Percentiles rank a stretch among this genome's conserved stretches.
Conservation (phyloP, 2,888 invertebrate genomes). For the Hirtodrosophila histrioides region DNA sequence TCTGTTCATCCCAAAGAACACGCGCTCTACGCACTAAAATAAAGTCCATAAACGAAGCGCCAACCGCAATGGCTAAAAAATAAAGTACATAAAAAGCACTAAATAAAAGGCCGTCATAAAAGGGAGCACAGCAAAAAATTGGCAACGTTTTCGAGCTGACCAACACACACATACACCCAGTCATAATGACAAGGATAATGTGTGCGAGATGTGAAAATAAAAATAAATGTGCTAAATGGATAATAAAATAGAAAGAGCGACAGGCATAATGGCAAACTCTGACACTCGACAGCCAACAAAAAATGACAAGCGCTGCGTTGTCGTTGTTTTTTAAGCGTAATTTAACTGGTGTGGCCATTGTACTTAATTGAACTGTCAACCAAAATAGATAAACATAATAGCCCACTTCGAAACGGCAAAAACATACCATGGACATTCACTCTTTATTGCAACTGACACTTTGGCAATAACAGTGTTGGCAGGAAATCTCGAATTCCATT, state of each 20-base stretch:
- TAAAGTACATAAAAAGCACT: conserved; percentile 57
- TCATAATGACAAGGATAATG: conserved; percentile 67
- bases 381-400: conserved; percentile 66
- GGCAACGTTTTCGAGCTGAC: conserved; percentile 66
- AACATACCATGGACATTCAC: conserved; percentile 22
- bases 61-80: conserved; percentile 75
- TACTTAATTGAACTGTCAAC: conserved; percentile 77
- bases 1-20: conserved; percentile 23
- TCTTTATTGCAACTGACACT: conserved; percentile 38
- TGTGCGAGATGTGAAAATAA: conserved; percentile 63
- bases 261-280: conserved; percentile 71
- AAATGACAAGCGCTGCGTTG: conserved; percentile 43
- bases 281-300: conserved; percentile 52
- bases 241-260: conserved; percentile 75
- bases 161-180: conserved; percentile 39
- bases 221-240: conserved; percentile 80
- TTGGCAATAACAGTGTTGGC: conserved; percentile 3
- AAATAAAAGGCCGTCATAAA: conserved; percentile 39
- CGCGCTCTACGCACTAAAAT: conserved; percentile 59
- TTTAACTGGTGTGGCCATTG: conserved; percentile 76
- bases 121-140: conserved; percentile 61
- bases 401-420: conserved; percentile 14
- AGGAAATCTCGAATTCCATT: conserved; percentile 26
- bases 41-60: conserved; percentile 55
- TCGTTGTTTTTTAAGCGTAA: conserved; percentile 70